Evolutionary conservation across 1,140 invertebrate genomes (phyloP).

Genomic region (Prorops nasuta): DNA sequence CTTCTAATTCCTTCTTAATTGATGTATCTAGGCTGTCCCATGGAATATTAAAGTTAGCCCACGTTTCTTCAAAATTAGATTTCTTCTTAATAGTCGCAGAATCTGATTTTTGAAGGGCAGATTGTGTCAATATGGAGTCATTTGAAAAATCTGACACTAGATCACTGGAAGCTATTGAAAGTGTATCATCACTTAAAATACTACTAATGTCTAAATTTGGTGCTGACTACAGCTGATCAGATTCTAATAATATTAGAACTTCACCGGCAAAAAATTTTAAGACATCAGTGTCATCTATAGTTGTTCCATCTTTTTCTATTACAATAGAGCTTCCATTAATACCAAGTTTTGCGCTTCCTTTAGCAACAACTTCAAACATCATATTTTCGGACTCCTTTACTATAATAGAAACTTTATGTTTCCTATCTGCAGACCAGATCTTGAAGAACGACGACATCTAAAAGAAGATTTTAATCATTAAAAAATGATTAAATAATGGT

Average conservation of each 20-base stretch:
- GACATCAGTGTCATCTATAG: slow-evolving; percentile 1
- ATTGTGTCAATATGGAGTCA: no score
- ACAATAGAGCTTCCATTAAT: slow-evolving; percentile 1
- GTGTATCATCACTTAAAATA: no score
- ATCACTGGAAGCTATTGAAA: no score
- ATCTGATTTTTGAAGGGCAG: no score
- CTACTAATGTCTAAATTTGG: no score
- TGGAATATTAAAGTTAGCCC: no score
- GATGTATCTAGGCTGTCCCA: no score
- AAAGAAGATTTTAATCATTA: background rate
- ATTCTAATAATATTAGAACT: background rate
- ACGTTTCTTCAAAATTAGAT: no score
- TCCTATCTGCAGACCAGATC: background rate
- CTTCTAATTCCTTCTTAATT: no score
- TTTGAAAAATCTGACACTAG: no score
- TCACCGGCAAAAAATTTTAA: background rate
- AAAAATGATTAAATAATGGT: background rate
- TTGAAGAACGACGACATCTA: background rate
- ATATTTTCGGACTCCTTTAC: background rate
- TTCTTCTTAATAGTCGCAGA: no score
- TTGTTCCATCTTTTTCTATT: slow-evolving; percentile 10
- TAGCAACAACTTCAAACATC: background rate
- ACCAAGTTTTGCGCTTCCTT: slow-evolving; percentile 1
- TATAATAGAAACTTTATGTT: background rate
- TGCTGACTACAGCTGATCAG: slow-evolving; percentile 4